These are phyloP conservation scores for Apolygus lucorum DNA, from an alignment of 1,140 invertebrate genomes.

Conservation along the genomic window DNA sequence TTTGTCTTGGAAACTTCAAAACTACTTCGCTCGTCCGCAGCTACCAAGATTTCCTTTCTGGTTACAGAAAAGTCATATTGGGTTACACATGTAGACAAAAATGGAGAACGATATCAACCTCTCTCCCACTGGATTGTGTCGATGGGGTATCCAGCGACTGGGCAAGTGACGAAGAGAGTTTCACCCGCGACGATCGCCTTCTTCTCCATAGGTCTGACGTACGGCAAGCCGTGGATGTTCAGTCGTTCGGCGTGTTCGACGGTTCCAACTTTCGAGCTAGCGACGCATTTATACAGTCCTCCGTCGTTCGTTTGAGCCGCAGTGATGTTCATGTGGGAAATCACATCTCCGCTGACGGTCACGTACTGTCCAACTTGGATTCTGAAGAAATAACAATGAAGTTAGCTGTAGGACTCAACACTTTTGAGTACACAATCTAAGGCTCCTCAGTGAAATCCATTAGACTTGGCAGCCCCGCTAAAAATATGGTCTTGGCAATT, in stretches of 20 bases:
- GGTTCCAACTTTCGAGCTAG: conserved; percentile 82
- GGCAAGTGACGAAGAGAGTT: conserved; percentile 77
- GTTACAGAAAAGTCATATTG: too few species aligned
- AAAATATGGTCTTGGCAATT: neutral
- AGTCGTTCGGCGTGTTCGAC: conserved; percentile 77
- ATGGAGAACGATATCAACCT: too few species aligned
- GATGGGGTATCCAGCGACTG: conserved; percentile 89
- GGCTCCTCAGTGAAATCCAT: neutral
- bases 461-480: neutral
- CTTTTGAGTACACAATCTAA: neutral
- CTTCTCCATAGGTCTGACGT: conserved; percentile 85
- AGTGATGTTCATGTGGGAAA: conserved; percentile 88
- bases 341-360: conserved; percentile 80
- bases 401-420: neutral
- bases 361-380: conserved; percentile 79
- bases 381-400: conserved; percentile 38
- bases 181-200: conserved; percentile 89
- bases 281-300: conserved; percentile 84
- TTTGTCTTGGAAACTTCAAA: too few species aligned
- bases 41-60: too few species aligned
- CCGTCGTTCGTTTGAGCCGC: conserved; percentile 87
- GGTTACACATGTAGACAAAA: too few species aligned
- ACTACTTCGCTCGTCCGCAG: too few species aligned
- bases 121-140: conserved; percentile 89
- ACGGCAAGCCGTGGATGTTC: conserved; percentile 85